These are phyloP conservation scores for Ectemnius lituratus DNA, from an alignment of 2,888 invertebrate genomes.

Conservation along the genomic window DNA sequence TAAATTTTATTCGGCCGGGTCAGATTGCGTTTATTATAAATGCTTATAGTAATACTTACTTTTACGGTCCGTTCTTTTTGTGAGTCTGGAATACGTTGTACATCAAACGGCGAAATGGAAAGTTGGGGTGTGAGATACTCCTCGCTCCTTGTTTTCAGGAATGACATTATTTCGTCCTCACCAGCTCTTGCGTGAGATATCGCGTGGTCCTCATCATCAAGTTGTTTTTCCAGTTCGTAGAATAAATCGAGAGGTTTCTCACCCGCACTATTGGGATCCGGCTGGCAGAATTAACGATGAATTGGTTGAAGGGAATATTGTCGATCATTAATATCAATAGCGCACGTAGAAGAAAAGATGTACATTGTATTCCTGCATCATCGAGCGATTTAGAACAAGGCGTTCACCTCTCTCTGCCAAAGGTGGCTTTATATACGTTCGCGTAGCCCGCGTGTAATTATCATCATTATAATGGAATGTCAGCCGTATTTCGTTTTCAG, in stretches of 20 bases:
- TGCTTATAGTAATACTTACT: neutral
- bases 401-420: constrained; percentile 85
- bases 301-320: neutral
- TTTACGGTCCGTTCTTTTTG: no score
- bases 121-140: constrained; percentile 79
- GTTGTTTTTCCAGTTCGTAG: constrained; percentile 81
- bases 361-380: constrained; percentile 84
- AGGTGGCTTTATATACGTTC: constrained; percentile 85
- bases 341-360: neutral
- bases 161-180: constrained; percentile 78
- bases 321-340: constrained; percentile 1
- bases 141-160: constrained; percentile 77
- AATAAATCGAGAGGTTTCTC: constrained; percentile 84
- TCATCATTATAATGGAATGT: constrained; percentile 83
- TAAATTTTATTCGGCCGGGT: constrained; percentile 35
- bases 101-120: constrained; percentile 80
- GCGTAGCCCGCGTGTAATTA: constrained; percentile 82
- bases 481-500: constrained; percentile 81
- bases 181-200: constrained; percentile 80
- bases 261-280: constrained; percentile 81
- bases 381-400: constrained; percentile 82
- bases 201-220: constrained; percentile 82
- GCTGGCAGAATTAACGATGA: constrained; percentile 75
- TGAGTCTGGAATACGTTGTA: constrained; percentile 78
- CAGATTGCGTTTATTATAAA: neutral